Evolutionary conservation across 2,113 vertebrate species (phyloP), one percentile per base, ranked within the genome.

Genomic region (Blennius ocellaris): DNA sequence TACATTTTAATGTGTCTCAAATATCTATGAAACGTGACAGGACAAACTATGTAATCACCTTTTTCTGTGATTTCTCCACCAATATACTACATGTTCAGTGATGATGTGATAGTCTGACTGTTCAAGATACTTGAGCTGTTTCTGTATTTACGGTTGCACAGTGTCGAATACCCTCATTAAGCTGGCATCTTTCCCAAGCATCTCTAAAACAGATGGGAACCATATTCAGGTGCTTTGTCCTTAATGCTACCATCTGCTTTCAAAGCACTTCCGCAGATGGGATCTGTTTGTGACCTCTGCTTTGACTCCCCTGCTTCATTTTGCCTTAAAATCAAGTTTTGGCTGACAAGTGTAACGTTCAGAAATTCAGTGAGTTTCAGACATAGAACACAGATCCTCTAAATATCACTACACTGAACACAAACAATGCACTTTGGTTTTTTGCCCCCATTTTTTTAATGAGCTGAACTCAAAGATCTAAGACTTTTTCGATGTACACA

Each of bases 211-310:
- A 60, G 11, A 74, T 30, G 12, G 58, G 36, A 53, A 41, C 54
- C 45, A 7, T 16, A 50, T 53, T 21, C 37, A 55, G 50, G 41
- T 54, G 65, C 44, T 69, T 43, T 6, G 0, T 50, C 11, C 11
- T 44, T 21, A 41, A 15, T 39, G 12, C 53, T 56, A 2, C 41
- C 16, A 51, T 76, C 51, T 58, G 62, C 56, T 73, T 55, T 50
- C n/a, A 68, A 68, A 56, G 41, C 15, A 6, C 15, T 37, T 11
- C 21, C 38, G 66, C 61, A 61, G 45, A 66, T n/a, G 7, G 41
- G 17, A 36, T 60, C 30, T 30, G 12, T 56, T 16, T 59, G 11
- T 0, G 3, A 53, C 21, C 36, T 5, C 15, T 5, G 16, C 45
- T 53, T 39, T 38, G 38, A 50, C 10, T 37, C 5, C 5, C 3